A percentile compares a stretch with the other conserved stretches of the same genome.
phyloP scores from a whole-genome alignment of 2,113 vertebrate genomes.

The Ciconia stormi region DNA sequence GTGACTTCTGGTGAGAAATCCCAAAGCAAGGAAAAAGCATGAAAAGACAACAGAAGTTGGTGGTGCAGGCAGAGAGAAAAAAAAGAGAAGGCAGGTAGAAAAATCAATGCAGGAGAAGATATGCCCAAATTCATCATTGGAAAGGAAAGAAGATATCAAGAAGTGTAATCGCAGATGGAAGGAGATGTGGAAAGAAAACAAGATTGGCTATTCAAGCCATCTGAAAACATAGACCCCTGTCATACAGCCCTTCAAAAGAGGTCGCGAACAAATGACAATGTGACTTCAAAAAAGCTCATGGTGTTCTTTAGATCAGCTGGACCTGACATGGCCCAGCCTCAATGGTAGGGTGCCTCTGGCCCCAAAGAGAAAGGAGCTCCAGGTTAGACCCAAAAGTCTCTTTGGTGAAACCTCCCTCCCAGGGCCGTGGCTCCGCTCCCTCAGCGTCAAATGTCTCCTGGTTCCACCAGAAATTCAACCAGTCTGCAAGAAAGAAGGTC shows the following conservation, averaged over 20 bases:
- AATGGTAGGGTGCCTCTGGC: neutral
- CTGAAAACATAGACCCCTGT: neutral
- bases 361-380: neutral
- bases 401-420: neutral
- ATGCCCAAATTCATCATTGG: neutral
- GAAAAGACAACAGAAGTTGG: neutral
- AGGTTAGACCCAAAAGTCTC: neutral
- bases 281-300: neutral
- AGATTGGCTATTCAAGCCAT: neutral
- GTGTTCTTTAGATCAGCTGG: neutral
- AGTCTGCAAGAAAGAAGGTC: neutral
- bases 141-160: neutral
- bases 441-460: neutral
- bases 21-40: neutral
- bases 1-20: conserved; percentile 1
- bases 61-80: neutral
- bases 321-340: neutral
- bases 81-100: neutral
- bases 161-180: neutral
- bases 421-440: neutral
- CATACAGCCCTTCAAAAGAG: neutral
- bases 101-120: neutral
- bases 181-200: neutral
- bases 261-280: neutral
- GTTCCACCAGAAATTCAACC: neutral